Evolutionary conservation across 2,888 invertebrate species (phyloP).

Genomic region (Drosophila birchii): DNA sequence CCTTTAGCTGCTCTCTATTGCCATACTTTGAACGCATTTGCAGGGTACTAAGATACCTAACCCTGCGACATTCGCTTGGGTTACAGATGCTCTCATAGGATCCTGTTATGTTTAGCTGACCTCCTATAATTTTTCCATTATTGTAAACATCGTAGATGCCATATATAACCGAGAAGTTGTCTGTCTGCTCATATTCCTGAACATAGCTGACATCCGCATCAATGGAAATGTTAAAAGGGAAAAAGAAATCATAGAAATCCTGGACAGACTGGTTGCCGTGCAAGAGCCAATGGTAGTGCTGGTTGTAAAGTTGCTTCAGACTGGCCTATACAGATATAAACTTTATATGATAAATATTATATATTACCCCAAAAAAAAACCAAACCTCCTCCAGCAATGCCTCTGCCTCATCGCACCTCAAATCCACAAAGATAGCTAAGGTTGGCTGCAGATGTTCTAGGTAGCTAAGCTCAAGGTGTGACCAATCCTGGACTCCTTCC

Average conservation of each 20-base stretch:
- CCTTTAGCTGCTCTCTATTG: slow-evolving; percentile 73
- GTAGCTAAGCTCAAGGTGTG: slow-evolving; percentile 57
- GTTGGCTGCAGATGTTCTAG: slow-evolving; percentile 57
- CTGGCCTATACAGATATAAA: slow-evolving; percentile 63
- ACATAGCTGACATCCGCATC: slow-evolving; percentile 82
- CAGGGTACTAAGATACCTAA: slow-evolving; percentile 65
- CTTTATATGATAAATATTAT: not conserved
- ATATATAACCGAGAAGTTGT: slow-evolving; percentile 31
- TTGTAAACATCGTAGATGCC: slow-evolving; percentile 82
- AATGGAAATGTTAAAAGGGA: slow-evolving; percentile 72
- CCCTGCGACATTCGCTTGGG: slow-evolving; percentile 43
- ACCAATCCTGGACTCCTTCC: slow-evolving; percentile 20
- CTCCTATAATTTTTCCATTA: slow-evolving; percentile 82
- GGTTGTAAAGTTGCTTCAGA: slow-evolving; percentile 67
- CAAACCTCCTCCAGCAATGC: slow-evolving; percentile 58
- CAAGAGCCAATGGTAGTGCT: slow-evolving; percentile 80
- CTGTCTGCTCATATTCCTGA: not conserved
- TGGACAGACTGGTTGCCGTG: slow-evolving; percentile 52
- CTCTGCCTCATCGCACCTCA: slow-evolving; percentile 61
- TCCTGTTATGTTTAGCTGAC: slow-evolving; percentile 80
- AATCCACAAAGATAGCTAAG: slow-evolving; percentile 75
- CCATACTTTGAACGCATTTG: slow-evolving; percentile 70
- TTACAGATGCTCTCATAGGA: slow-evolving; percentile 70
- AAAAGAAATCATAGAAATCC: slow-evolving; percentile 64
- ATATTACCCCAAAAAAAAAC: not conserved